These are phyloP conservation scores for Eremobia ochroleuca DNA, from an alignment of 2,888 invertebrate species.

Conservation along the genomic window DNA sequence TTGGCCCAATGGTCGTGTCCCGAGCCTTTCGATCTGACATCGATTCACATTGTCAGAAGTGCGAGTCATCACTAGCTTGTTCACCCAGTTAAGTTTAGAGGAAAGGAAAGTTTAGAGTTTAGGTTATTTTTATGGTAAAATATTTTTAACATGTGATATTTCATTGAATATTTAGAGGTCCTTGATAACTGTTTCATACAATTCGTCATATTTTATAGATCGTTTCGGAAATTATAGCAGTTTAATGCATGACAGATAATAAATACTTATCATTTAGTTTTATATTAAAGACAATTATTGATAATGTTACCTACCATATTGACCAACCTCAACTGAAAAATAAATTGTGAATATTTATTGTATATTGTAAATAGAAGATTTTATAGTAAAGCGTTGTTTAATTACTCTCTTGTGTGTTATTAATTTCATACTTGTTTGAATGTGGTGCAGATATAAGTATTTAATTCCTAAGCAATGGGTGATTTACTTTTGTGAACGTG, in stretches of 20 bases:
- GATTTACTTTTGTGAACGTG: conserved; percentile 8
- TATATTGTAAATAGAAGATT: conserved; percentile 65
- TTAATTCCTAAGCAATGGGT: background rate
- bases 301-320: conserved; percentile 8
- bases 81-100: conserved; percentile 60
- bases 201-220: conserved; percentile 7
- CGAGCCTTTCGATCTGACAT: conserved; percentile 14
- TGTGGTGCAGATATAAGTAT: background rate
- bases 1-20: conserved; percentile 13
- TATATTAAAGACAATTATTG: conserved; percentile 1
- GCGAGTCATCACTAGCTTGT: conserved; percentile 31
- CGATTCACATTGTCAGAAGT: conserved; percentile 33
- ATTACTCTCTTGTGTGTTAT: conserved; percentile 45
- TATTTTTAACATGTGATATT: conserved; percentile 65
- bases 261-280: background rate
- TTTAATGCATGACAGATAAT: background rate
- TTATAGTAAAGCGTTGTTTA: conserved; percentile 73
- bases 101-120: conserved; percentile 53
- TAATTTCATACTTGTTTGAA: conserved; percentile 15
- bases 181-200: conserved; percentile 35
- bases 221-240: conserved; percentile 2
- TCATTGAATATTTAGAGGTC: conserved; percentile 61
- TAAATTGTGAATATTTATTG: conserved; percentile 57
- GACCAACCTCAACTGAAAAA: conserved; percentile 43
- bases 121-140: conserved; percentile 53